phyloP scores from a whole-genome alignment of 2,888 invertebrate species.

The Chalcis sispes region DNA sequence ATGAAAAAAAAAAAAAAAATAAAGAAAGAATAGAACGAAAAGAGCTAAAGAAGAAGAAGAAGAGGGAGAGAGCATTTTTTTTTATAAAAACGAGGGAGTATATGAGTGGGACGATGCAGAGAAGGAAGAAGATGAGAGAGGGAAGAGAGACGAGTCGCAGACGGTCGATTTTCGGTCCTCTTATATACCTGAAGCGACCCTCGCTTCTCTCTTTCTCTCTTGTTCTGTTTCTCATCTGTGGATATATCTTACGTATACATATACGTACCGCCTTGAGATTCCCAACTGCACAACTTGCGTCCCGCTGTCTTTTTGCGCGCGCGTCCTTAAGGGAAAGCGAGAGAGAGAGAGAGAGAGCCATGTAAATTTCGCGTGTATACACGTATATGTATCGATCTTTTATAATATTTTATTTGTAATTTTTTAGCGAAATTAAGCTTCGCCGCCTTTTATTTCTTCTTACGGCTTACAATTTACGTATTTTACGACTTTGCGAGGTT shows the following conservation, averaged over 20 bases:
- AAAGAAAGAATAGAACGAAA: neutral
- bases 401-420: no score
- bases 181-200: slow-evolving; percentile 55
- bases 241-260: no score
- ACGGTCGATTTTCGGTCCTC: slow-evolving; percentile 52
- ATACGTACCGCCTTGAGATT: slow-evolving; percentile 42
- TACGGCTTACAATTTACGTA: no score
- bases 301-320: slow-evolving; percentile 15
- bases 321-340: no score
- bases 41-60: neutral
- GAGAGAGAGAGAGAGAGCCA: slow-evolving; percentile 3
- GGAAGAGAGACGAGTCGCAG: slow-evolving; percentile 38
- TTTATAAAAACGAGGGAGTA: slow-evolving; percentile 6
- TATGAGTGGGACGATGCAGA: neutral
- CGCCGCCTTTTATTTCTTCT: no score
- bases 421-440: no score
- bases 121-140: slow-evolving; percentile 5
- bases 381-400: no score
- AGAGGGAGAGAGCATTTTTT: neutral
- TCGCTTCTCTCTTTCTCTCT: neutral
- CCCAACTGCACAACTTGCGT: slow-evolving; percentile 47
- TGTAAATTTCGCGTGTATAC: slow-evolving; percentile 42
- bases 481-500: no score
- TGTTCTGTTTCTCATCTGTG: neutral
- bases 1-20: no score